A percentile compares a stretch with the other conserved stretches of the same genome.
Conservation (phyloP, 2,888 invertebrate genomes). For the Marasmarcha lunaedactyla region DNA sequence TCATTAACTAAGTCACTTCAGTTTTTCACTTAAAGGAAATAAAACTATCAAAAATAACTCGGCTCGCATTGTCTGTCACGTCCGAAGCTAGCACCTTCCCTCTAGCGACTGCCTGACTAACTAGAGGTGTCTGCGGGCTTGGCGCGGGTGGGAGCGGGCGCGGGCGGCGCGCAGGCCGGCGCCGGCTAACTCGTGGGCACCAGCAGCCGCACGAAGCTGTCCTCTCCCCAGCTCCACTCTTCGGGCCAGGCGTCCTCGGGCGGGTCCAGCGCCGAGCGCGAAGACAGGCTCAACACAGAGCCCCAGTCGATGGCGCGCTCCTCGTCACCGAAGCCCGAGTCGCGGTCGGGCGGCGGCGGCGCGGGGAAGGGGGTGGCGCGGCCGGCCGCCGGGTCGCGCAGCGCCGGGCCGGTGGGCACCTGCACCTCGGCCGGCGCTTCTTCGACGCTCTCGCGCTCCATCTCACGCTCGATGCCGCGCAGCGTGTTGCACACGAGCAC, state of each 20-base stretch:
- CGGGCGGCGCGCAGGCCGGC: slow-evolving; percentile 63
- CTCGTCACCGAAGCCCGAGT: slow-evolving; percentile 83
- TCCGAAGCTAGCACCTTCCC: slow-evolving; percentile 71
- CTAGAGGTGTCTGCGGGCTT: slow-evolving; percentile 37
- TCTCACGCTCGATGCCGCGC: slow-evolving; percentile 88
- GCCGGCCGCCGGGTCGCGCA: slow-evolving; percentile 64
- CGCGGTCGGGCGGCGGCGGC: slow-evolving; percentile 71
- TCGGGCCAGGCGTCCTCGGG: slow-evolving; percentile 81
- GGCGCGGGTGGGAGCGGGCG: slow-evolving; percentile 44
- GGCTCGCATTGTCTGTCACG: slow-evolving; percentile 66
- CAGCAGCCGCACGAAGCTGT: slow-evolving; percentile 79
- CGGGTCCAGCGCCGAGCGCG: slow-evolving; percentile 87
- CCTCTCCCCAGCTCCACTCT: slow-evolving; percentile 74
- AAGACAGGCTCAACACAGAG: slow-evolving; percentile 87
- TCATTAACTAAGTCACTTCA: slow-evolving; percentile 63
- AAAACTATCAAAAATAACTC: slow-evolving; percentile 71
- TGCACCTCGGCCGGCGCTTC: slow-evolving; percentile 63
- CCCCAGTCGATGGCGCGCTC: slow-evolving; percentile 92
- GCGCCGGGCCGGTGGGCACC: slow-evolving; percentile 65
- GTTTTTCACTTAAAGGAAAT: slow-evolving; percentile 66
- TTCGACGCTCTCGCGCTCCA: slow-evolving; percentile 77
- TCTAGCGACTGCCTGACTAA: slow-evolving; percentile 66
- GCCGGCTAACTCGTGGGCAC: slow-evolving; percentile 76
- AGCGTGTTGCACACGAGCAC: slow-evolving; percentile 94
- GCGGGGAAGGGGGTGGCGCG: slow-evolving; percentile 79